phyloP scores from a whole-genome alignment of 1,140 invertebrate species.

The Reticulitermes speratus region DNA sequence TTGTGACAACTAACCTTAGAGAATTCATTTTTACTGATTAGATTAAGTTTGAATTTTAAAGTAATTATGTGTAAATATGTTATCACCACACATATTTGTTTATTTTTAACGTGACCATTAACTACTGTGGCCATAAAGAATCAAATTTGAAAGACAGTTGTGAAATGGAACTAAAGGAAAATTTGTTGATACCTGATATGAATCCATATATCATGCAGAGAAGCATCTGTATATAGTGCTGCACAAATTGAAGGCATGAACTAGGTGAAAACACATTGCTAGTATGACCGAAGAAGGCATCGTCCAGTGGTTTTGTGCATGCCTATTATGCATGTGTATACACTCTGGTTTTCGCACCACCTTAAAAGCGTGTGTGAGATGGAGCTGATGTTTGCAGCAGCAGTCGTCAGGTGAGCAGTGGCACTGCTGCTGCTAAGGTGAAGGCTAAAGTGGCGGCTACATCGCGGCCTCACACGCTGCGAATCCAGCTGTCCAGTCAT shows the following conservation, averaged over 20 bases:
- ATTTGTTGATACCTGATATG: not conserved
- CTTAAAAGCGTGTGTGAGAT: not conserved
- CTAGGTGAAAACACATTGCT: not conserved
- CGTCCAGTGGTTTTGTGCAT: not conserved
- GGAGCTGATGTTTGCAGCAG: conserved; percentile 7
- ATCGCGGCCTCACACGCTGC: conserved; percentile 22
- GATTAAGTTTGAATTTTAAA: too few species aligned
- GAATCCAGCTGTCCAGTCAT: not conserved
- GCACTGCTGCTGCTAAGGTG: conserved; percentile 9
- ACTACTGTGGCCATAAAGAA: too few species aligned
- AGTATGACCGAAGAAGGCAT: not conserved
- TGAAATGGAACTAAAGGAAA: not conserved
- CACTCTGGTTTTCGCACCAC: not conserved
- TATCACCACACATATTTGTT: too few species aligned
- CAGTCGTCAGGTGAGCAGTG: not conserved
- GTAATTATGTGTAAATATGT: too few species aligned
- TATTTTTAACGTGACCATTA: too few species aligned
- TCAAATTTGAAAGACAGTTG: too few species aligned
- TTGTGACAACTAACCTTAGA: too few species aligned
- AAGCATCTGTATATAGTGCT: not conserved
- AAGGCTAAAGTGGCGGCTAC: conserved; percentile 16
- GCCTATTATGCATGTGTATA: not conserved
- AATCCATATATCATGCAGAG: not conserved
- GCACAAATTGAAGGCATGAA: not conserved
- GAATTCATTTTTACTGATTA: too few species aligned